Evolutionary conservation across 2,888 invertebrate genomes (phyloP).

Genomic region (Lepidonotus clava): DNA sequence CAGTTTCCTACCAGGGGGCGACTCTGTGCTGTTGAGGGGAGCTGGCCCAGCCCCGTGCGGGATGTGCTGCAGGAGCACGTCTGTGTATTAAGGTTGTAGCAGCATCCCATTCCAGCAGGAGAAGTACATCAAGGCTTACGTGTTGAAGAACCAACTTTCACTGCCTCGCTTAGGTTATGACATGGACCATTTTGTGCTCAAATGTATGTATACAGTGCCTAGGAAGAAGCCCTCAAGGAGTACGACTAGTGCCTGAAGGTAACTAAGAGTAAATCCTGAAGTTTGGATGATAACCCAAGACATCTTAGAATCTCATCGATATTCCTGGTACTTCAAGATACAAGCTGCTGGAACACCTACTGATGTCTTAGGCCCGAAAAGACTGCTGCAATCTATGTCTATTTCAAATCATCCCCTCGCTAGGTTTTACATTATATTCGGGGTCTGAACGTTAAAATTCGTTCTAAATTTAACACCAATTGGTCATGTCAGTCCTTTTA

Average conservation of each 20-base stretch:
- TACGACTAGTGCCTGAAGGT: not conserved
- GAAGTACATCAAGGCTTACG: not conserved
- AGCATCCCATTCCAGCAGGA: not conserved
- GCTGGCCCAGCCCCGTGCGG: not conserved
- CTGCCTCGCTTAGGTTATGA: not conserved
- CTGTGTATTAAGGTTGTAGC: not conserved
- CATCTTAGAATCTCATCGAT: not conserved
- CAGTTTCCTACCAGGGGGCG: constrained; percentile 48
- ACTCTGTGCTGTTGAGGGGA: constrained; percentile 31
- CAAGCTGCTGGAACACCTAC: too few relatives aligned
- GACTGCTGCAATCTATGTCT: too few relatives aligned
- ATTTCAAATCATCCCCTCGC: too few relatives aligned
- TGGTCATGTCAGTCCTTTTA: not conserved
- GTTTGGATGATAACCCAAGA: too few relatives aligned
- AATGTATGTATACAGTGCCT: constrained; percentile 15
- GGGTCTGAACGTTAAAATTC: too few relatives aligned
- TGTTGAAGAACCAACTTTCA: not conserved
- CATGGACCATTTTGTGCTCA: not conserved
- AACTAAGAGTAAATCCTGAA: not conserved
- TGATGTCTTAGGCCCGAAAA: too few relatives aligned
- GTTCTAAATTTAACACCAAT: too few relatives aligned
- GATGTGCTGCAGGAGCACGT: not conserved
- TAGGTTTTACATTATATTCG: too few relatives aligned
- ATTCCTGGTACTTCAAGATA: not conserved
- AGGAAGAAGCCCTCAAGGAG: not conserved